Percentiles rank a stretch among this genome's conserved stretches.
Evolutionary conservation across 1,140 invertebrate genomes (phyloP).

Genomic region (Drosophila lacertosa): DNA sequence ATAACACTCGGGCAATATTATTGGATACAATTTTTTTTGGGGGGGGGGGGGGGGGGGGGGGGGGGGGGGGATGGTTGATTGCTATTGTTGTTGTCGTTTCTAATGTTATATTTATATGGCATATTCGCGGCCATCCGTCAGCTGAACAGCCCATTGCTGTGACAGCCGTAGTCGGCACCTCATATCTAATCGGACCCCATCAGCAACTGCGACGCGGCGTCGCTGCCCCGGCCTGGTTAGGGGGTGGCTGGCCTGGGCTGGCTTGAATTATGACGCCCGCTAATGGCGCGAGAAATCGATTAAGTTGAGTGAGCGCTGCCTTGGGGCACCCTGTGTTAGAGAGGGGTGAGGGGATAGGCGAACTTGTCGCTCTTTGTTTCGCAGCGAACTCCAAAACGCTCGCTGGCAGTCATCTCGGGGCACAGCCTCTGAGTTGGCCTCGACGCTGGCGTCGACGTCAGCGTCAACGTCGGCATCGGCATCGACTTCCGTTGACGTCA

Average conservation of each 20-base stretch:
- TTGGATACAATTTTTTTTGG: constrained; percentile 40
- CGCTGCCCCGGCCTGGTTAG: constrained; percentile 9
- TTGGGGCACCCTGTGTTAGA: too few species aligned
- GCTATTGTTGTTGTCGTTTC: constrained; percentile 40
- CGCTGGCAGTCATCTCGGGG: constrained; percentile 1
- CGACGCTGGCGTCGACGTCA: neutral
- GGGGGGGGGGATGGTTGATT: constrained; percentile 13
- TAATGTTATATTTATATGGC: constrained; percentile 22
- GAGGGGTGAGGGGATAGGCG: neutral
- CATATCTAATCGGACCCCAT: constrained; percentile 66
- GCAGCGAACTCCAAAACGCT: neutral
- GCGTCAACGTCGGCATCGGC: constrained; percentile 9
- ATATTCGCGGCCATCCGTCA: constrained; percentile 33
- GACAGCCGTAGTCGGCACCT: constrained; percentile 26
- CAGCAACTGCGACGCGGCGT: constrained; percentile 20
- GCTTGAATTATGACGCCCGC: constrained; percentile 62
- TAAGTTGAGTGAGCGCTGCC: constrained; percentile 28
- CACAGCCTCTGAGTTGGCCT: constrained; percentile 10
- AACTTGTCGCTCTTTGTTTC: constrained; percentile 2
- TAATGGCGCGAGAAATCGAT: constrained; percentile 71
- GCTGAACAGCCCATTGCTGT: constrained; percentile 31
- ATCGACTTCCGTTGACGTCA: constrained; percentile 74
- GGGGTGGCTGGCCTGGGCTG: constrained; percentile 32
- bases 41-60: constrained; percentile 19
- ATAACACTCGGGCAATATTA: constrained; percentile 36